Evolutionary conservation across 2,888 invertebrate genomes (phyloP).

Genomic region (Slavum lentiscoides): DNA sequence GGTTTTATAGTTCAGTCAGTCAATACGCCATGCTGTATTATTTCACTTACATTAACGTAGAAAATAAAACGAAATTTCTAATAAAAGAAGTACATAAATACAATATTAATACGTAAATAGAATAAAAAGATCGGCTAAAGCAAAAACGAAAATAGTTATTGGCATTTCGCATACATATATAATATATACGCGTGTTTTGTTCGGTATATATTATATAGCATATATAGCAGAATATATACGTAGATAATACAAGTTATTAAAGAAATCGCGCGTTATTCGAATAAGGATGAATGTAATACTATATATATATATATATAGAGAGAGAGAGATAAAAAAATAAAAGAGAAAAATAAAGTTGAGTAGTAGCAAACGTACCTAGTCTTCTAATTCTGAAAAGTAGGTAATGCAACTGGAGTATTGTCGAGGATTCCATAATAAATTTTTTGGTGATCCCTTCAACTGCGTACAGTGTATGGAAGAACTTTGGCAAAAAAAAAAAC

Average conservation of each 20-base stretch:
- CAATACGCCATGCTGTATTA: conserved; percentile 23
- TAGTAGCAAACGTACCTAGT: conserved; percentile 49
- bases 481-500: conserved; percentile 50
- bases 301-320: not conserved
- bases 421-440: conserved; percentile 47
- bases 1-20: conserved; percentile 1
- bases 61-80: not conserved
- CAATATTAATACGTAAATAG: not conserved
- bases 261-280: conserved; percentile 37
- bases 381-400: conserved; percentile 53
- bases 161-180: conserved; percentile 1
- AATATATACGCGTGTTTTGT: no score
- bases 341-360: conserved; percentile 23
- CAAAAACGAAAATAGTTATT: conserved; percentile 12
- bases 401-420: conserved; percentile 51
- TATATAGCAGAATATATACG: conserved; percentile 24
- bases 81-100: not conserved
- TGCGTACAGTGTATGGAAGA: conserved; percentile 43
- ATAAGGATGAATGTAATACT: not conserved
- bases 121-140: conserved; percentile 17
- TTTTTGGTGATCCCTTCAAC: conserved; percentile 48
- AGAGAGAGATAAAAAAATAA: conserved; percentile 40
- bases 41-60: not conserved
- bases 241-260: conserved; percentile 20
- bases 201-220: no score